A percentile compares a stretch with the other conserved stretches of the same genome.
phyloP scores from a whole-genome alignment of 35 echinoderm and acorn worm species.

The Apostichopus parvimensis region DNA sequence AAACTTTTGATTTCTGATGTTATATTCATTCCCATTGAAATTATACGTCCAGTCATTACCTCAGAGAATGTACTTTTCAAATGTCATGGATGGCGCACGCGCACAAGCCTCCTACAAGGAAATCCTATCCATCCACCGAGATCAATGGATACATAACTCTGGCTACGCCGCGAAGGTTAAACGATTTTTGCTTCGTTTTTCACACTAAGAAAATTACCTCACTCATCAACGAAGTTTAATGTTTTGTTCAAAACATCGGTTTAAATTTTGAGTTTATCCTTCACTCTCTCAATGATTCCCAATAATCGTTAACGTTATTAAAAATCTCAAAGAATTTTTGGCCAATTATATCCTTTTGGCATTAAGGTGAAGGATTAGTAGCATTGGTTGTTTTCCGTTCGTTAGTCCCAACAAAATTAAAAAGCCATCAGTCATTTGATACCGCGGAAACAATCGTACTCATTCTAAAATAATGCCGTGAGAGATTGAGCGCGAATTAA shows the following conservation, averaged over 20 bases:
- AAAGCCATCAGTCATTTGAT: constrained; percentile 4
- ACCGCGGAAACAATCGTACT: constrained; percentile 6
- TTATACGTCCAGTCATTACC: not conserved
- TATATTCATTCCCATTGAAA: not conserved
- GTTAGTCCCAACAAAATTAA: constrained; percentile 34
- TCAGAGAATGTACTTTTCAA: not conserved
- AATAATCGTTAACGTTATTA: not conserved
- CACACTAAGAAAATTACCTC: not conserved
- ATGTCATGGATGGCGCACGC: not conserved
- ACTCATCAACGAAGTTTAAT: constrained; percentile 5
- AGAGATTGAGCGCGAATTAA: not conserved
- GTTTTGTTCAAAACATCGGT: constrained; percentile 37
- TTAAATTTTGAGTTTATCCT: not conserved
- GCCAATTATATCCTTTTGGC: constrained; percentile 25
- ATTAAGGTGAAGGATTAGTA: constrained; percentile 26
- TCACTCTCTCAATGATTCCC: not conserved
- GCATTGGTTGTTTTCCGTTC: constrained; percentile 20
- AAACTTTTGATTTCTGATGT: not conserved
- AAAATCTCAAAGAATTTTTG: not conserved
- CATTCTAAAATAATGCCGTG: constrained; percentile 20
- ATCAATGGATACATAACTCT: constrained; percentile 35
- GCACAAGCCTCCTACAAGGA: not conserved
- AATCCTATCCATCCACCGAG: constrained; percentile 24
- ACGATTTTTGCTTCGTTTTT: constrained; percentile 24
- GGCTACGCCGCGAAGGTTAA: constrained; percentile 37